phyloP scores from a whole-genome alignment of 2,113 vertebrate genomes.

The Laterallus jamaicensis region DNA sequence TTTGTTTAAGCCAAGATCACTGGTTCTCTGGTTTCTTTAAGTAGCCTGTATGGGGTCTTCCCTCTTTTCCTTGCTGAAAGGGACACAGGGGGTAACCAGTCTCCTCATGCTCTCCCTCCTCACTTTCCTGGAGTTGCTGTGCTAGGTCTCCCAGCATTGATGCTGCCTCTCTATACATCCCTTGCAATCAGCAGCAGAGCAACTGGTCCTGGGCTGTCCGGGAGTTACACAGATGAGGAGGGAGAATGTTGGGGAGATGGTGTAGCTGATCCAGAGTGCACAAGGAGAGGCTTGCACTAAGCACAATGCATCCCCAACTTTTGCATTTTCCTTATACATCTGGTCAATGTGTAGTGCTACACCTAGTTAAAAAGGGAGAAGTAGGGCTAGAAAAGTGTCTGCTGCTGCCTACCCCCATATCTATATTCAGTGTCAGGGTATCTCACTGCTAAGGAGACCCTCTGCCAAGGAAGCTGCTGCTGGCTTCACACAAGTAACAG shows the following conservation, averaged over 20 bases:
- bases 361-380: neutral
- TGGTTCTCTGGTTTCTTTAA: neutral
- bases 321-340: neutral
- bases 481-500: neutral
- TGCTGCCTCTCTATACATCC: neutral
- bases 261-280: neutral
- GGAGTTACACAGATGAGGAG: neutral
- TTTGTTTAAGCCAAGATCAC: neutral
- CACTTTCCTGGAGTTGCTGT: neutral
- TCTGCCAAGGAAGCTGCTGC: neutral
- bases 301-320: neutral
- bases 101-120: fast-evolving
- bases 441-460: neutral
- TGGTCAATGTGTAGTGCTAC: neutral
- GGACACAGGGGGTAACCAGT: neutral
- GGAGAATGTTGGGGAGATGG: neutral
- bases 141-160: neutral
- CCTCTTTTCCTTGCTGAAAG: neutral
- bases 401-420: neutral
- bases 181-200: neutral
- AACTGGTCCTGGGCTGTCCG: fast-evolving
- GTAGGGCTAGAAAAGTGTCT: neutral
- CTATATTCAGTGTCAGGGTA: neutral
- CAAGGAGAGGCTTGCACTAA: neutral
- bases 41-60: neutral